phyloP scores from a whole-genome alignment of 2,113 vertebrate genomes.

The Equus przewalskii region DNA sequence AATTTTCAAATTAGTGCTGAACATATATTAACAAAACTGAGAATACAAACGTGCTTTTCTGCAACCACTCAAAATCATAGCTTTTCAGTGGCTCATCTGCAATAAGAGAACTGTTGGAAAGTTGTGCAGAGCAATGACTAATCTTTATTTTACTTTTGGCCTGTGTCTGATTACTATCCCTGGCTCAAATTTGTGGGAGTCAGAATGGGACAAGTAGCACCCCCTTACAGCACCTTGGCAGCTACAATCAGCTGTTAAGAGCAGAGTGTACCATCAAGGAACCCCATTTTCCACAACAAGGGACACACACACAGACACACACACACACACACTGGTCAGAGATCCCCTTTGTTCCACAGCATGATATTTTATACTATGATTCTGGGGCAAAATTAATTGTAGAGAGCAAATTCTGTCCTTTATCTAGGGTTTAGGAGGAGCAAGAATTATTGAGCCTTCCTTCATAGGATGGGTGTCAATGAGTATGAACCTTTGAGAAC shows the following conservation, averaged over 20 bases:
- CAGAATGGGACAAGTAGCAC: background rate
- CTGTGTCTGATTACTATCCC: background rate
- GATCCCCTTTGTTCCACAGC: background rate
- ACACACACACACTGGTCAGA: background rate
- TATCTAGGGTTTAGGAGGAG: background rate
- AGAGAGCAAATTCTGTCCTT: background rate
- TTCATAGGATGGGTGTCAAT: background rate
- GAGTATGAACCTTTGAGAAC: background rate
- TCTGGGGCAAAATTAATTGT: background rate
- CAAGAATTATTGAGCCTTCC: background rate
- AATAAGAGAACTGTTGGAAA: background rate
- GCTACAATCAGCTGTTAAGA: background rate
- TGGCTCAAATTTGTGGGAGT: background rate
- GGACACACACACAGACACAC: background rate
- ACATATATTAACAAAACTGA: background rate
- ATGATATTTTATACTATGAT: background rate
- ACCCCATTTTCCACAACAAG: background rate
- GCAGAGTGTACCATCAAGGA: background rate
- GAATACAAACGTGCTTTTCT: background rate
- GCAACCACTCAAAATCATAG: background rate
- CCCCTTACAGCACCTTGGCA: background rate
- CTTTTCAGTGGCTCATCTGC: background rate
- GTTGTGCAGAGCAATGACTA: background rate
- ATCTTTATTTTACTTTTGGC: conserved; percentile 15
- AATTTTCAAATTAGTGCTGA: background rate